phyloP scores from a whole-genome alignment of 2,888 invertebrate species.

The Spatulosminthurus flaviceps region DNA sequence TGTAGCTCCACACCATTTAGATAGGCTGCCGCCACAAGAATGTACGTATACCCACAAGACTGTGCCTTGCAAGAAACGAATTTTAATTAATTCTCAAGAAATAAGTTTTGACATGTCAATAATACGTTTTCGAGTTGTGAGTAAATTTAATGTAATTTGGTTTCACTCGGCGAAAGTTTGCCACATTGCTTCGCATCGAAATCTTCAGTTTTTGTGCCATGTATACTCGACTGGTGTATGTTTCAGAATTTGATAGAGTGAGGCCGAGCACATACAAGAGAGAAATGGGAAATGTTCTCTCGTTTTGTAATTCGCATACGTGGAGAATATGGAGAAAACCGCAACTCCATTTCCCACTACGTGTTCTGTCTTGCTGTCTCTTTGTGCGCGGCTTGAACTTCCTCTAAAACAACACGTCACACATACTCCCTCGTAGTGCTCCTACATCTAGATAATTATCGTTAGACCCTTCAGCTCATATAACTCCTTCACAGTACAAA shows the following conservation, averaged over 20 bases:
- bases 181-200: background rate
- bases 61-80: constrained; percentile 18
- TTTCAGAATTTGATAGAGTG: background rate
- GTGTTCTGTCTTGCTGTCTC: constrained; percentile 14
- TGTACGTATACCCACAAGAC: background rate
- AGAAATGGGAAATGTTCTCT: constrained; percentile 27
- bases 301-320: constrained; percentile 38
- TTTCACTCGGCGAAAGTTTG: constrained; percentile 20
- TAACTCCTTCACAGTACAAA: too few species aligned
- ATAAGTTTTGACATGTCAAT: constrained; percentile 43
- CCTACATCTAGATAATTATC: background rate
- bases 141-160: constrained; percentile 28
- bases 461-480: too few species aligned
- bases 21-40: too few species aligned
- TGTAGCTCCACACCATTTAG: too few species aligned
- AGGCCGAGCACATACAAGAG: background rate
- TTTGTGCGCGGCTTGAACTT: constrained; percentile 5
- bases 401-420: background rate
- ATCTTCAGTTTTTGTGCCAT: background rate
- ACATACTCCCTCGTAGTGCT: background rate
- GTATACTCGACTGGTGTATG: background rate
- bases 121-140: constrained; percentile 20
- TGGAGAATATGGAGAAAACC: constrained; percentile 41
- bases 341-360: constrained; percentile 44
- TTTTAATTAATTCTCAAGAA: constrained; percentile 45